Conservation (phyloP, 2,113 vertebrate genomes). For the Steatornis caripensis region DNA sequence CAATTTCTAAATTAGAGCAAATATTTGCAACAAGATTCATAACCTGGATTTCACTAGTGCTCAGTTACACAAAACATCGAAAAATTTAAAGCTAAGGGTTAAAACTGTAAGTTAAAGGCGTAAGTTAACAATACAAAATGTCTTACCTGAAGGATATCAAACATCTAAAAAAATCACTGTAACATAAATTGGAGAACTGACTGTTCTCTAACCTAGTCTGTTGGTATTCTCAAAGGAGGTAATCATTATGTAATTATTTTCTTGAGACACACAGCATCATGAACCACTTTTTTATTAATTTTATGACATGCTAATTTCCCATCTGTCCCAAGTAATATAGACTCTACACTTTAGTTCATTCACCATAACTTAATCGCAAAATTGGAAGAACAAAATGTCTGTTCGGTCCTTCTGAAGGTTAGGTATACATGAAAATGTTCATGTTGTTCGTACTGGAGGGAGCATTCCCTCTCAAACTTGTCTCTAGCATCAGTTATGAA, state of each 20-base stretch:
- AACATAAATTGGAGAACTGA: neutral
- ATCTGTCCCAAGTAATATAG: slow-evolving; percentile 68
- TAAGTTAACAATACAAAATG: neutral
- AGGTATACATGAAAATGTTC: slow-evolving; percentile 24
- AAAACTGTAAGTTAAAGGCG: neutral
- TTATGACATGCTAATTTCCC: slow-evolving; percentile 79
- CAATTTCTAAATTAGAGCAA: neutral
- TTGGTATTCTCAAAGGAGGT: slow-evolving; percentile 43
- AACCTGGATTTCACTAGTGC: neutral
- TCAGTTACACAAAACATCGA: neutral
- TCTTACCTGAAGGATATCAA: neutral
- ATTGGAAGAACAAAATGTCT: slow-evolving; percentile 40
- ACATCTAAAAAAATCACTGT: neutral
- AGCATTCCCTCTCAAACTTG: neutral
- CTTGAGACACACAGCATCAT: slow-evolving; percentile 62
- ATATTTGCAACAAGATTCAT: neutral
- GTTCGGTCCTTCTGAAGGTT: slow-evolving; percentile 53
- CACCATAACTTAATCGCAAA: slow-evolving; percentile 53
- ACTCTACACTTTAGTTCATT: slow-evolving; percentile 58
- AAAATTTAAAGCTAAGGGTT: neutral
- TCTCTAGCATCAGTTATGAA: neutral
- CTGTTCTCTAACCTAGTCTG: neutral
- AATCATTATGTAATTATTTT: slow-evolving; percentile 70
- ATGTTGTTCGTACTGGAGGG: neutral
- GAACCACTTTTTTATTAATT: slow-evolving; percentile 68